These are phyloP conservation scores for Micrastur ruficollis DNA, from an alignment of 2,797 vertebrate genomes.

Conservation along the genomic window DNA sequence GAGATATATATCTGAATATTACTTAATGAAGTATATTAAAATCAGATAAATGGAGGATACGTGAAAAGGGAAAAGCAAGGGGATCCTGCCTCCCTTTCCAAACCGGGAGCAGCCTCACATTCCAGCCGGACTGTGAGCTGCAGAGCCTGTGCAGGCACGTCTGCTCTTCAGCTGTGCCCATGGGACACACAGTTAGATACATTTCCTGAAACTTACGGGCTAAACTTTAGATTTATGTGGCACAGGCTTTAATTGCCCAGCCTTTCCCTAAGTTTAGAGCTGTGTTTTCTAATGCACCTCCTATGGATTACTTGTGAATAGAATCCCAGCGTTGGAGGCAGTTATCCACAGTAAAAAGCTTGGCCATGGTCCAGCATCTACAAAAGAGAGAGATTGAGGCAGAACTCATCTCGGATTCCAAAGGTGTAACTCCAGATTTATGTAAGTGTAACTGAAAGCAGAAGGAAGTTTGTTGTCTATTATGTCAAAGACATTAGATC, in stretches of 20 bases:
- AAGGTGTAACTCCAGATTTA: conserved; percentile 38
- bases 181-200: neutral
- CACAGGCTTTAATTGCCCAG: neutral
- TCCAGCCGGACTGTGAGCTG: neutral
- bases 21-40: neutral
- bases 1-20: neutral
- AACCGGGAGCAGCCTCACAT: accelerated
- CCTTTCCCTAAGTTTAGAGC: neutral
- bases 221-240: neutral
- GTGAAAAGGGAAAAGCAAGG: neutral
- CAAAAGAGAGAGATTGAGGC: neutral
- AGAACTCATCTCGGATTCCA: conserved; percentile 29
- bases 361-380: neutral
- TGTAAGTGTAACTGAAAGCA: neutral
- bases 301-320: neutral
- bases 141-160: neutral
- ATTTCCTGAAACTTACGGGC: neutral
- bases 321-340: neutral
- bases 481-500: neutral
- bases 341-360: neutral
- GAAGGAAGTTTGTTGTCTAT: conserved; percentile 5
- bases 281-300: neutral
- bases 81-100: neutral
- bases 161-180: neutral
- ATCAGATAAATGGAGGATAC: neutral